Base-by-base conservation (phyloP, 30 jellyfish, hydroid and myxozoan genomes). In the Haliclystus octoradiatus region DNA sequence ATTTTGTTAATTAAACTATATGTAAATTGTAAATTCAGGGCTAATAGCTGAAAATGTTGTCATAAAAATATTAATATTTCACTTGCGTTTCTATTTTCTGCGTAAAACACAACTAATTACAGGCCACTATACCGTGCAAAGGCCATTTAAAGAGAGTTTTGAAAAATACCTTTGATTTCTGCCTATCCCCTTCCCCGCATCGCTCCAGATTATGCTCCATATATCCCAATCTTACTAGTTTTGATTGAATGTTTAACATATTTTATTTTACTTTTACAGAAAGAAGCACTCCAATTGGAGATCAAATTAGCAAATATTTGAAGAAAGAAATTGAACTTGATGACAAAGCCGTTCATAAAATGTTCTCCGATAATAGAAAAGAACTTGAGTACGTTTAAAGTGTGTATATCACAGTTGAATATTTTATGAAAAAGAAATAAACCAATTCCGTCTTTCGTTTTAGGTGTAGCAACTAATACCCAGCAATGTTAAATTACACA, bases 291-390 rank as follows among this genome's bases (percentile, higher is more conserved):
- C 82, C 31, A 12, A 88, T 74, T 63, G 97, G 97, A 0, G 79
- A 34, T 25, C 67, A 65, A 0, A 69, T 88, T 51, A 84, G 85
- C 22, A 70, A 75, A 13, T 88, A 88, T 64, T 57, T 88, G n/a
- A 75, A 63, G 49, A 88, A 88, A 69, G 70, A 80, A 52, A 74
- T 46, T 12, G 95, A 84, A 33, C 32, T 79, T 65, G 81, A 88
- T 49, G 97, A 88, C 57, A 95, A 64, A 68, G 92, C 93, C n/a
- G 94, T 87, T 1, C 97, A 88, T 66, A 64, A 74, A 65, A 33
- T 88, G 35, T 88, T 88, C 62, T 74, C 94, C 4, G 95, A 93
- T 7, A 88, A 88, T 80, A 57, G 97, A 49, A 70, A 95, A 95
- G 97, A 88, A 75, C 60, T 72, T 28, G 29, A 50, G 96, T 79